phyloP scores from a whole-genome alignment of 2,113 vertebrate species.

The Pachycephala philippinensis region DNA sequence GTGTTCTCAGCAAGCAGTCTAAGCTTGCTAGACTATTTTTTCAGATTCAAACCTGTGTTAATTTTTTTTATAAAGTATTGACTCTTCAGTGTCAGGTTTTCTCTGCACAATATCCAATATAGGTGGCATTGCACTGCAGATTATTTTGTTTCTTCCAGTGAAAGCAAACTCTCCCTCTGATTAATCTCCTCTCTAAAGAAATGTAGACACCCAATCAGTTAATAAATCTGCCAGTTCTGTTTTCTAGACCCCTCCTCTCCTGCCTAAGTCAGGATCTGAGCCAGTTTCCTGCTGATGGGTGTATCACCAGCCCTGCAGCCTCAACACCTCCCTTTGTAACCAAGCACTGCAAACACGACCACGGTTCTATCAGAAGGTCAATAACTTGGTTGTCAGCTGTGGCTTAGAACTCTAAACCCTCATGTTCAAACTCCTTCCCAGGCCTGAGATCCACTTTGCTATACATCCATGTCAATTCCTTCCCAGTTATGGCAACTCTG shows the following conservation, averaged over 20 bases:
- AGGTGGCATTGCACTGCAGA: neutral
- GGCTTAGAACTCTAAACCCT: neutral
- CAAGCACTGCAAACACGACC: fast-evolving
- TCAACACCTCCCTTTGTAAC: neutral
- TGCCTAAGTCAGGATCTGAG: neutral
- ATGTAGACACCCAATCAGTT: fast-evolving
- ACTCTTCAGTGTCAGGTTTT: neutral
- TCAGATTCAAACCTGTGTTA: neutral
- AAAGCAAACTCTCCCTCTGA: neutral
- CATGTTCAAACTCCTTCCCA: neutral
- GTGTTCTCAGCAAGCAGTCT: neutral
- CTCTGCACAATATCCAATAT: neutral
- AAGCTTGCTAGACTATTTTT: neutral
- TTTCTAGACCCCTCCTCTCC: neutral
- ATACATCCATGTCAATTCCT: neutral
- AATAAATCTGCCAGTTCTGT: neutral
- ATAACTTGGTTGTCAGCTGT: neutral
- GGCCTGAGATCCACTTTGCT: neutral
- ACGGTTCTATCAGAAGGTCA: neutral
- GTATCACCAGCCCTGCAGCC: neutral
- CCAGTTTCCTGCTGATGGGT: neutral
- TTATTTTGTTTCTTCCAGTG: neutral
- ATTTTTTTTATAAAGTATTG: neutral
- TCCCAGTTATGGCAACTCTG: neutral
- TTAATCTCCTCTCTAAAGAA: neutral